phyloP scores from a whole-genome alignment of 2,113 vertebrate genomes.

The Stictonetta naevosa region DNA sequence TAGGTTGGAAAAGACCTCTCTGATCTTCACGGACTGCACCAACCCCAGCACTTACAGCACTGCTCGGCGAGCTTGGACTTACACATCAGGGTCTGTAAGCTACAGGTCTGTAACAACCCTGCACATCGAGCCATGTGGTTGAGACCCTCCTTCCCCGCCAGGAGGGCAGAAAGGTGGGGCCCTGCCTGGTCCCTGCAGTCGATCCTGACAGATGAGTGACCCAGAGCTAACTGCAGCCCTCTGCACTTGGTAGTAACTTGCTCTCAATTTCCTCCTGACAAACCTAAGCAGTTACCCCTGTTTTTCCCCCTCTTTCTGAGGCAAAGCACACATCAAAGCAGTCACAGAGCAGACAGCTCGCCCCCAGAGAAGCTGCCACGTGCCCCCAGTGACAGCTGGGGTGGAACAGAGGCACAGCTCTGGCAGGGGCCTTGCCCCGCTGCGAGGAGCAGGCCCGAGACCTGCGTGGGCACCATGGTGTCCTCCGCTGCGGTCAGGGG shows the following conservation, averaged over 20 bases:
- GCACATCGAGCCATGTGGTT: neutral
- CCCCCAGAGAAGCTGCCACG: neutral
- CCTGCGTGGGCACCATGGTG: neutral
- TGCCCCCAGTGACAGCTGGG: neutral
- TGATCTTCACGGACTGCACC: neutral
- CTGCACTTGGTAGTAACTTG: neutral
- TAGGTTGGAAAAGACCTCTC: neutral
- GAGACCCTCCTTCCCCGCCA: neutral
- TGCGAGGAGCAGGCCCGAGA: neutral
- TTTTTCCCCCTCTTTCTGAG: neutral
- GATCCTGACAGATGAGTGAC: neutral
- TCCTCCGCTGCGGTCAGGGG: neutral
- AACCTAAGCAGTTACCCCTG: neutral
- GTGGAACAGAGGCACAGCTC: no score
- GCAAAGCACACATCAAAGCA: neutral
- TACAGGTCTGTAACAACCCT: neutral
- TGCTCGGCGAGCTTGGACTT: neutral
- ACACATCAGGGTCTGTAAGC: neutral
- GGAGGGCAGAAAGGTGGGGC: neutral
- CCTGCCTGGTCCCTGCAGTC: neutral
- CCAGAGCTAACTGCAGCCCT: neutral
- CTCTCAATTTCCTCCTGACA: neutral
- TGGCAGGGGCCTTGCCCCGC: fast-evolving
- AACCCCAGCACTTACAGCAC: neutral
- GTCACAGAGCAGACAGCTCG: fast-evolving